These are phyloP conservation scores for Heliconius hermathena DNA, from an alignment of 1,140 invertebrate species.

Conservation along the genomic window DNA sequence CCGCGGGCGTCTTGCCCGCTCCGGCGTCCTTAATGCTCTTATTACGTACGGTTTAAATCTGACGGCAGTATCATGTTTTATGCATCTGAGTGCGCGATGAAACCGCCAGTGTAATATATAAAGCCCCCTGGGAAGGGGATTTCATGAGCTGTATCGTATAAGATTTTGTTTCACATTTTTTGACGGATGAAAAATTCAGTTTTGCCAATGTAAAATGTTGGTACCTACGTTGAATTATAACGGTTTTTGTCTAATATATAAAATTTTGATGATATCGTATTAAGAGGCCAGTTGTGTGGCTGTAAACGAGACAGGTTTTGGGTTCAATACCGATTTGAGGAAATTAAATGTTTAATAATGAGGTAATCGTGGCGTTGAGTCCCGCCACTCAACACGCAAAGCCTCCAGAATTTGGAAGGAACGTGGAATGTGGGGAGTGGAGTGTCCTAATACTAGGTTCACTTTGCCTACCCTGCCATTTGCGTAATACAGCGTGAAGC, in stretches of 20 bases:
- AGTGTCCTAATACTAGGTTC: no score
- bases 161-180: constrained; percentile 58
- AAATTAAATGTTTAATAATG: no score
- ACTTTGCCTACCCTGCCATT: no score
- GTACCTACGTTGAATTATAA: not conserved
- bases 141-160: constrained; percentile 67
- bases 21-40: constrained; percentile 68
- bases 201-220: constrained; percentile 10
- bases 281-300: no score
- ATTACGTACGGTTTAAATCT: constrained; percentile 80
- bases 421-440: no score
- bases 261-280: no score
- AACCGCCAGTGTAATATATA: constrained; percentile 75
- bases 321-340: no score
- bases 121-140: constrained; percentile 67
- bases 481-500: no score
- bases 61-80: constrained; percentile 78
- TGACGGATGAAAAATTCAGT: constrained; percentile 33
- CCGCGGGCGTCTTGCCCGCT: constrained; percentile 44
- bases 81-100: constrained; percentile 76
- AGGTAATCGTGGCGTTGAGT: no score
- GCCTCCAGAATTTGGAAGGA: no score
- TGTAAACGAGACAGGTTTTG: no score
- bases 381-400: no score
- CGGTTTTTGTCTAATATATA: not conserved